Base-by-base conservation (phyloP, 2,797 vertebrate species). In the Myripristis murdjan region DNA sequence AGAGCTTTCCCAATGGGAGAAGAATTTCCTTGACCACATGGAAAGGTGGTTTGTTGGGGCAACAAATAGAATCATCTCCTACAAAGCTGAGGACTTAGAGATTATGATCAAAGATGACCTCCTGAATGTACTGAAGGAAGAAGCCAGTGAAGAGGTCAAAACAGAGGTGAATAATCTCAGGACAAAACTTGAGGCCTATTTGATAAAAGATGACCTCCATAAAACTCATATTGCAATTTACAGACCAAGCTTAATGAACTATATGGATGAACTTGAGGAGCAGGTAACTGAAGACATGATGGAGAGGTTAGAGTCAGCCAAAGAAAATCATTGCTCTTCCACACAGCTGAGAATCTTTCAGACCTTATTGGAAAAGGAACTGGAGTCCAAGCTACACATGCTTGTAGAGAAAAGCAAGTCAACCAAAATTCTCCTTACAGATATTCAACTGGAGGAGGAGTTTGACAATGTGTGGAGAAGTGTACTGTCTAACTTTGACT, bases 391-490 rank as follows among this genome's bases (percentile, higher is more conserved):
- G 63, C 37, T 93, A 6, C 59, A 65, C 11, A 59, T 59, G 33
- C 85, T 95, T 12, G 8, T 91, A 18, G 81, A 90, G 57, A 74
- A 64, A 15, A 87, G 87, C 58, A 93, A 73, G 52, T 70, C 77
- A 20, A 86, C 55, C 23, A 83, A 91, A 26, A 46, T 54, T 52
- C 73, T 87, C 11, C 37, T 90, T 37, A 68, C 83, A 57, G 88
- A 93, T 54, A 23, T 66, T 24, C 81, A 91, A 43, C 75, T 95
- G 16, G 77, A 94, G 61, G 60, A 77, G 4, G 92, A 93, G 71
- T 95, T 95, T 91, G 91, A 90, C 28, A 68, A 14, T 31, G 56
- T 92, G 62, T 95, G 94, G 94, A 85, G 57, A 52, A 80, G 88
- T 37, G 82, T 81, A 0, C 56, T 94, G 49, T 91, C 85, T 1